These are phyloP conservation scores for Bombus affinis DNA, from an alignment of 1,140 invertebrate genomes.

Conservation along the genomic window DNA sequence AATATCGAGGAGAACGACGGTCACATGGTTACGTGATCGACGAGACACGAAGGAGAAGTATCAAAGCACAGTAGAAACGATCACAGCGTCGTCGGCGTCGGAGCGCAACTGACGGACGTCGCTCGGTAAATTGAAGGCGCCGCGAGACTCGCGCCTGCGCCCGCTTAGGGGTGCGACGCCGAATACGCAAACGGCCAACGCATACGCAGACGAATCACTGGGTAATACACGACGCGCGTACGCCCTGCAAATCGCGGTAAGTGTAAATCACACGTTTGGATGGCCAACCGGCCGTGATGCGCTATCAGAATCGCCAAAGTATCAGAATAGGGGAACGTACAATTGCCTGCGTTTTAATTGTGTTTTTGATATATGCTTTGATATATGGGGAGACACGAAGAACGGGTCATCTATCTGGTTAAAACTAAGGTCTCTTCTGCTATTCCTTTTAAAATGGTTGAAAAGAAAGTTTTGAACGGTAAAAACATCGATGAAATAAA, in stretches of 20 bases:
- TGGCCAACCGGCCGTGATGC: conserved; percentile 55
- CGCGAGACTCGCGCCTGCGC: conserved; percentile 68
- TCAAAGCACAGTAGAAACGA: conserved; percentile 27
- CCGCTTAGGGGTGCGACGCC: conserved; percentile 34
- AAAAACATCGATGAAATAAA: too few relatives aligned
- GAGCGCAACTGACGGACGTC: conserved; percentile 73
- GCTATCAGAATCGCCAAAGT: conserved; percentile 10
- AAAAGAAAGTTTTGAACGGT: neutral
- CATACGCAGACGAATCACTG: conserved; percentile 26
- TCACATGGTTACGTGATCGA: conserved; percentile 68
- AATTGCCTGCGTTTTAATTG: neutral
- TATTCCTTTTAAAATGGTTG: neutral
- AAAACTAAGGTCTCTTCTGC: neutral
- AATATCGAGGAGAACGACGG: neutral
- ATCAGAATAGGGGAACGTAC: neutral
- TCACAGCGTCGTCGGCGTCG: conserved; percentile 72
- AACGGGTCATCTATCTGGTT: neutral
- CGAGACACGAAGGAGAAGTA: neutral
- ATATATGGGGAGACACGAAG: too few relatives aligned
- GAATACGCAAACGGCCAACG: conserved; percentile 37
- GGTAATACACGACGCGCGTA: conserved; percentile 40
- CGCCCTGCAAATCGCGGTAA: conserved; percentile 36
- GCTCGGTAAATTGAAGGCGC: conserved; percentile 67
- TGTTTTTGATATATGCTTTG: neutral
- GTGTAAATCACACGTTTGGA: conserved; percentile 58